phyloP scores from a whole-genome alignment of 2,888 invertebrate species.

The Helicoverpa assulta region DNA sequence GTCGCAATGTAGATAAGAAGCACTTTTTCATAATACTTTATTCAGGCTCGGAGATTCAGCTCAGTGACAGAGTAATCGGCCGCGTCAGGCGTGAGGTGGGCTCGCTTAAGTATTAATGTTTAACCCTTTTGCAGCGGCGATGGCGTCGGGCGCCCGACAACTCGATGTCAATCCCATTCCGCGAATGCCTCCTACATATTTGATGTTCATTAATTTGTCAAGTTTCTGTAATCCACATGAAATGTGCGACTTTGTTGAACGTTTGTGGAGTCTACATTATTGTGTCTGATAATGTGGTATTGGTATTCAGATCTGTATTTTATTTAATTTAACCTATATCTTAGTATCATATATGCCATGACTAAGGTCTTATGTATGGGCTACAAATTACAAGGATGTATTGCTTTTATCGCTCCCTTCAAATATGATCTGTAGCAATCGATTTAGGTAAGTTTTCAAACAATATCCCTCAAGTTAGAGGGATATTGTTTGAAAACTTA shows the following conservation, averaged over 20 bases:
- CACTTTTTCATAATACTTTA: constrained; percentile 90
- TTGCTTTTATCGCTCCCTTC: too few relatives aligned
- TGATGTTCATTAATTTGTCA: constrained; percentile 88
- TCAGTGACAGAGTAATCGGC: constrained; percentile 88
- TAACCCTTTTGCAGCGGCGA: constrained; percentile 85
- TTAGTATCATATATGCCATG: too few relatives aligned
- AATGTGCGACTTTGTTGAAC: constrained; percentile 52
- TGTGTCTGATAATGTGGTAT: not conserved
- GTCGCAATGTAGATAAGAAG: constrained; percentile 83
- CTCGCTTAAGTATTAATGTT: constrained; percentile 86
- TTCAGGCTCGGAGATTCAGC: constrained; percentile 85
- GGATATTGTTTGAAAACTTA: too few relatives aligned
- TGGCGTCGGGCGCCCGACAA: constrained; percentile 77
- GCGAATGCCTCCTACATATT: constrained; percentile 81
- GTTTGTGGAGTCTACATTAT: constrained; percentile 9
- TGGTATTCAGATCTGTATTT: not conserved
- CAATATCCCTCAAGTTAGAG: too few relatives aligned
- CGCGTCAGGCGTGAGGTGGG: constrained; percentile 85
- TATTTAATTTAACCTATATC: not conserved
- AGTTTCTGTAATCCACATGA: constrained; percentile 67
- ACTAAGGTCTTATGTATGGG: too few relatives aligned
- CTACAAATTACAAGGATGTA: too few relatives aligned
- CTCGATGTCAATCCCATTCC: constrained; percentile 83
- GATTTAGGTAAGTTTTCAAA: too few relatives aligned
- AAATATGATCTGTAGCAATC: too few relatives aligned